Base-by-base conservation (phyloP, 2,797 vertebrate genomes). In the Novumbra hubbsi region DNA sequence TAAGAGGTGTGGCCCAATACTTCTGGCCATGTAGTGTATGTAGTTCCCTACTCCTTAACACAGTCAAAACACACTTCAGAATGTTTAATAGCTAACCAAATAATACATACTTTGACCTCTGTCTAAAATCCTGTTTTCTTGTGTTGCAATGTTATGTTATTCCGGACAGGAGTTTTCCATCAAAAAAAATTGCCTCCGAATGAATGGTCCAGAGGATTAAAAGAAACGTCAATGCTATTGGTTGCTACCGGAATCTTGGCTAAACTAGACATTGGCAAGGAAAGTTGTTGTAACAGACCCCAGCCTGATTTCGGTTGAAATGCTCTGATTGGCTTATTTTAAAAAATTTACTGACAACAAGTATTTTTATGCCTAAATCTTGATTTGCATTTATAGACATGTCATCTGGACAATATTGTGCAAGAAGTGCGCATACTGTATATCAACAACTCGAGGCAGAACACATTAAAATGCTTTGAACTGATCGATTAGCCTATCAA, bases 121-220 rank as follows among this genome's bases (percentile, higher is more conserved):
- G 8, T 77, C 68, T 57, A 73, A 21, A 48, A 70, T 28, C 69
- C 48, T 11, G 52, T 71, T 60, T 57, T 12, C 60, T 52, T 72
- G 28, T 73, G 14, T 68, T 55, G 52, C 19, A 75, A 32, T 70
- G 73, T 19, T 17, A 17, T 14, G 41, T 21, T 62, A 19, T 74
- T 67, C 27, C 65, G 67, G 55, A 5, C 41, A 16, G 49, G 68
- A 12, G 24, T 73, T 72, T 76, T 74, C 38, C 7, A 76, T 65
- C 60, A 19, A 60, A 74, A 83, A 63, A 76, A 4, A 48, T 2
- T 19, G 55, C 70, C 67, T 48, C 73, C 66, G 11, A 17, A 48
- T 72, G 49, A 21, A 67, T 16, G 5, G 19, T 70, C 12, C 41
- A 57, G 24, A 38, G 19, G n/a, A 24, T 12, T 62, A 19, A 6